Conservation (phyloP, 1,140 invertebrate genomes). For the Drusus annulatus region DNA sequence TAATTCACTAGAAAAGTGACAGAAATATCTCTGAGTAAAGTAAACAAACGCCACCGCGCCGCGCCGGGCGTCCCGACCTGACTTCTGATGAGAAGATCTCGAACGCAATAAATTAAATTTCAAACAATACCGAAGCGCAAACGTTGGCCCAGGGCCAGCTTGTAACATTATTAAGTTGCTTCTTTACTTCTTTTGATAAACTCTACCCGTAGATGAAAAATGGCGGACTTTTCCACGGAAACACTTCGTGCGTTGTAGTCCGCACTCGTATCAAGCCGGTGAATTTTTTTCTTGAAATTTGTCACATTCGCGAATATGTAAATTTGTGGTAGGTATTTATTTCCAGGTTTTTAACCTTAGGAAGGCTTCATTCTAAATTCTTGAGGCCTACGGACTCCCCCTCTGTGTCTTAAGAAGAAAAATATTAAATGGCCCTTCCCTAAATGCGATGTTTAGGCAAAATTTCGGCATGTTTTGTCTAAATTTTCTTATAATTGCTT, state of each 20-base stretch:
- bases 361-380: too few relatives aligned
- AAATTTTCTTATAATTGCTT: too few relatives aligned
- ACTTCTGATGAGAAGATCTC: constrained; percentile 33
- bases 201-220: background rate
- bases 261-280: background rate
- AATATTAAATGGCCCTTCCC: too few relatives aligned
- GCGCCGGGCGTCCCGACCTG: too few relatives aligned
- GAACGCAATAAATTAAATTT: constrained; percentile 49
- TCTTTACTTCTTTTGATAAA: constrained; percentile 49
- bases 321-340: background rate
- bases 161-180: constrained; percentile 42
- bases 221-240: background rate
- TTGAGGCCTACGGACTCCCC: too few relatives aligned
- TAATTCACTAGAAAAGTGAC: constrained; percentile 10
- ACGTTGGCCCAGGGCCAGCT: constrained; percentile 38
- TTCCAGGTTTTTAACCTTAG: too few relatives aligned
- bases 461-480: too few relatives aligned
- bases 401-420: too few relatives aligned
- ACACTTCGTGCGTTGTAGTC: background rate
- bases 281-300: background rate
- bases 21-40: constrained; percentile 30
- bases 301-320: background rate
- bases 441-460: too few relatives aligned
- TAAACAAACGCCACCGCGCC: constrained; percentile 1
- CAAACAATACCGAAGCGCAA: constrained; percentile 48